Conservation (phyloP, 2,113 vertebrate genomes). For the Neotragus pygmaeus region DNA sequence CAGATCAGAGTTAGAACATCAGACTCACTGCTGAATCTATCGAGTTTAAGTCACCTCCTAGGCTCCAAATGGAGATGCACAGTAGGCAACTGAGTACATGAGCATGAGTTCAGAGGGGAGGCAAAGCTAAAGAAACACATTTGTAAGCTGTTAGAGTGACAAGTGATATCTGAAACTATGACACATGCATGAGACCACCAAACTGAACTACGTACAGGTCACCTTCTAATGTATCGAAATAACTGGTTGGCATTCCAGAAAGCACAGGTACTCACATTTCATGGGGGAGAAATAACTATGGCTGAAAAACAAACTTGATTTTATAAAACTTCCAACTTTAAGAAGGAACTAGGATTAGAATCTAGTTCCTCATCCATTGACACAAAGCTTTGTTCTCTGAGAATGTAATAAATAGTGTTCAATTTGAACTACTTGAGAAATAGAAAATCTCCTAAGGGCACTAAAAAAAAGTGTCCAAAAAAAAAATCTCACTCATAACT, state of each 20-base stretch:
- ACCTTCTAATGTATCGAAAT: background rate
- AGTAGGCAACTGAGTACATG: background rate
- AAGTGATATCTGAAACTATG: background rate
- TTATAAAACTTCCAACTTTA: constrained; percentile 25
- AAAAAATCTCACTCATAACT: background rate
- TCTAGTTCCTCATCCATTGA: background rate
- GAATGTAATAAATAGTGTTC: background rate
- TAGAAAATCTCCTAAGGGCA: background rate
- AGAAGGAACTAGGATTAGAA: constrained; percentile 3
- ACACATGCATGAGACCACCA: background rate
- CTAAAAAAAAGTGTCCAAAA: background rate
- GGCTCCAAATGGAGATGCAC: background rate
- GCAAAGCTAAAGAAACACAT: background rate
- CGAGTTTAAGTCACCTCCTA: background rate
- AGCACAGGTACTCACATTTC: background rate
- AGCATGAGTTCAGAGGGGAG: background rate
- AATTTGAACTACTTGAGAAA: background rate
- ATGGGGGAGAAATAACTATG: background rate
- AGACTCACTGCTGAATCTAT: background rate
- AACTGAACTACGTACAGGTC: background rate
- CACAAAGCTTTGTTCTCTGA: background rate
- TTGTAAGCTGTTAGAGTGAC: background rate
- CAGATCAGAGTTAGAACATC: background rate
- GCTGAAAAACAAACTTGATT: background rate
- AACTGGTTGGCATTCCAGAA: background rate